phyloP scores from a whole-genome alignment of 2,888 invertebrate genomes.

The Papilio gigon region DNA sequence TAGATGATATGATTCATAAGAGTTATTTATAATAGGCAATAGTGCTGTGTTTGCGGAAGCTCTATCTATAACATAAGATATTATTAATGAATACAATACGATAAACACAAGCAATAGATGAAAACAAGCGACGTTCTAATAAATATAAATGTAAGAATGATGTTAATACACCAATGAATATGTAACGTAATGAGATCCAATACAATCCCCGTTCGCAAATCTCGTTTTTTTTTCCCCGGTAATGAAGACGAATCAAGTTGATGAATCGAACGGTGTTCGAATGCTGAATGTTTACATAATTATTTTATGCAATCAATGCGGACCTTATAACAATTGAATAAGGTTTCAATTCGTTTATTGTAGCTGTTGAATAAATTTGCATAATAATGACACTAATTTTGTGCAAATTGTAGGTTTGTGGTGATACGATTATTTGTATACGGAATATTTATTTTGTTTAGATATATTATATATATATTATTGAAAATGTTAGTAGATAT shows the following conservation, averaged over 20 bases:
- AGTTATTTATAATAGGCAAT: constrained; percentile 1
- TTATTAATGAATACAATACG: constrained; percentile 38
- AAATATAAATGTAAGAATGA: constrained; percentile 40
- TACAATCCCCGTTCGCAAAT: constrained; percentile 44
- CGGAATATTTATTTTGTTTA: background rate
- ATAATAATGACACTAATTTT: constrained; percentile 52
- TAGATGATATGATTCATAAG: no score
- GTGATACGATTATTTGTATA: background rate
- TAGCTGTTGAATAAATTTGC: constrained; percentile 52
- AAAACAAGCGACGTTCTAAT: constrained; percentile 32
- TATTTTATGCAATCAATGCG: background rate
- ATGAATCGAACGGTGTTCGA: constrained; percentile 44
- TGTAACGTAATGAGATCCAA: constrained; percentile 24
- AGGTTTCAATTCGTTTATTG: constrained; percentile 11
- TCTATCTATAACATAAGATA: constrained; percentile 15
- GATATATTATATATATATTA: no score
- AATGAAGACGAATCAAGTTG: constrained; percentile 51
- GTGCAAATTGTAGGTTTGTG: constrained; percentile 51
- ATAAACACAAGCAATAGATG: constrained; percentile 32
- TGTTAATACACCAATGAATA: constrained; percentile 39
- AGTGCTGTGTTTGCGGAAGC: background rate
- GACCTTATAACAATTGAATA: background rate
- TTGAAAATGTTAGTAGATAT: no score
- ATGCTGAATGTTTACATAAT: constrained; percentile 38
- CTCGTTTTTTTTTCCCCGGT: constrained; percentile 50